Evolutionary conservation across 1,140 invertebrate species (phyloP), one percentile per base, ranked within the genome.

Genomic region (Trichonephila clavipes): DNA sequence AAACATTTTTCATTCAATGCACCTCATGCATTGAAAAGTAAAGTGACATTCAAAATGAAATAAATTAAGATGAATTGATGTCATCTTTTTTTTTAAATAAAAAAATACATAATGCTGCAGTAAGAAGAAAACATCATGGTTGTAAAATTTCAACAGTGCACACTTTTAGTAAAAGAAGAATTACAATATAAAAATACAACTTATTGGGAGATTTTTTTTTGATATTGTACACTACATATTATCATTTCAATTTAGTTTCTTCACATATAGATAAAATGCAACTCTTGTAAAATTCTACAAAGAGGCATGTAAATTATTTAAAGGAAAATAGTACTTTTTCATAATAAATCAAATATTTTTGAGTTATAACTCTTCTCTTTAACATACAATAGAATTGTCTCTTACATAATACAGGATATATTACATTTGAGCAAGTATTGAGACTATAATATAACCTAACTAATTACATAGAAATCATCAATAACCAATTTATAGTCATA

Each of bases 361-460:
- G 66, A 69, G 28, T 77, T 77, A 34, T 40, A 77, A 77, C 14
- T 40, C 18, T 14, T 77, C 34, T 77, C 34, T 77, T 77, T 77
- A 77, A 77, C 72, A 77, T 77, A 87, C 59, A 87, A 87, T 64
- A 87, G 59, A 87, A 34, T 61, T 34, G 19, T 61, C 18, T 87
- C 34, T 14, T 61, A 34, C 59, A 87, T 61, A 59, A 28, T 59
- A 86, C 12, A 86, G n/a, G 59, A 34, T 87, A 87, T 87, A 34
- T 87, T 87, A 64, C 85, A 87, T 19, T 87, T 87, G 85, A 87
- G 85, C 85, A 87, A 87, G 28, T 87, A 87, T 62, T 28, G 58
- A 77, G 72, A 28, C 34, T 77, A 64, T 64, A 64, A 64, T 77
- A 18, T 28, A 77, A 18, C 72, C 72, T 34, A 4, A 69, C 34